Evolutionary conservation across 1,140 invertebrate species (phyloP), one percentile per base, ranked within the genome.

Genomic region (Panagrolaimus sp.): DNA sequence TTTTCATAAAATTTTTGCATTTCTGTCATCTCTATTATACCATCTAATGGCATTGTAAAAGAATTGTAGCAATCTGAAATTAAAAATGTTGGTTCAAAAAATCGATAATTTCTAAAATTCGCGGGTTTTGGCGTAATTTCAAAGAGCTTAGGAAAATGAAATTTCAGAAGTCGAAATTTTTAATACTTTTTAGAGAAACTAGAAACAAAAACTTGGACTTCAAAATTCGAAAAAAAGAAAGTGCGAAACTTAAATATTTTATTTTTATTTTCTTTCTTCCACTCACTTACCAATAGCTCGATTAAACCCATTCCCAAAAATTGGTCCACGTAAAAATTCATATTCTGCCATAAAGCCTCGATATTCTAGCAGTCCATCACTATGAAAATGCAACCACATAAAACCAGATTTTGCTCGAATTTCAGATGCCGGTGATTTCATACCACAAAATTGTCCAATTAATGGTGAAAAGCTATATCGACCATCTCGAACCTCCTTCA

Each of bases 401-500:
- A 51, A 70, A 16, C 74, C 75, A 42, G 5, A 63, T 74, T n/a
- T n/a, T 13, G 63, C 65, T 14, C 75, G 72, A 38, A 75, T 61
- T 47, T 72, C 63, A 27, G 11, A 13, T 4, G 42, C 20, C n/a
- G 74, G 74, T 13, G 66, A 11, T 23, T 38, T 20, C 62, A 62
- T 66, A 25, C 74, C 74, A 64, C 74, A 75, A 43, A 75, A 61
- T 53, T 67, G 71, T 8, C 61, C 75, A 20, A 75, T 43, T 5
- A 75, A 38, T 27, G 74, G 75, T 2, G 74, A 75, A 63, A 75
- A 75, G 27, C 44, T 45, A 62, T 73, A 77, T 11, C 67, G 71
- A 42, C 74, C 74, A 65, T 75, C 74, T 11, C 74, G 65, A 27
- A 75, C 45, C 61, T 75, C 74, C 74, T 74, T 5, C 63, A 70